Evolutionary conservation across 2,888 invertebrate species (phyloP), one percentile per base, ranked within the genome.

Genomic region (Amorpha juglandis): DNA sequence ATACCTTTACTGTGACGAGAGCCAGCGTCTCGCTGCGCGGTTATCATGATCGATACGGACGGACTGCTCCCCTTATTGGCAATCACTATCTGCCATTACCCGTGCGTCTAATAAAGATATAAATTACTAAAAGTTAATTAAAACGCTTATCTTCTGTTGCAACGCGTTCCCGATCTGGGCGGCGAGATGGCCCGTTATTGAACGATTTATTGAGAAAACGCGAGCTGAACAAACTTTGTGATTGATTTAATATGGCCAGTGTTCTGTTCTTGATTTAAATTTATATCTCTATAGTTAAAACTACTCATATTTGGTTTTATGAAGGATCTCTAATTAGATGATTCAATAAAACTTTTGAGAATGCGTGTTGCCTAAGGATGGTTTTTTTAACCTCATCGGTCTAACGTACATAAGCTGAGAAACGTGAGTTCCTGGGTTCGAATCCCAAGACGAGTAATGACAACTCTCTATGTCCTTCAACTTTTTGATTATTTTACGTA

Each of bases 41-140:
- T 73, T 84, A 87, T 89, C 89, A 82, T 83, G 88, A 89, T 89
- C 83, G 78, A 70, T 78, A 35, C 38, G 78, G 73, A 74, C 68
- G 70, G 71, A 71, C 73, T 73, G 71, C 74, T 75, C 75, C 76
- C 78, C 76, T 81, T 82, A 83, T 85, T 87, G 84, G 82, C 89
- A 88, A 91, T 90, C 90, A 86, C 82, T 85, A 74, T 76, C 78
- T 69, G 72, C 89, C 84, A 87, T 88, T 89, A 88, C 81, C 79
- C 74, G 71, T 70, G 80, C 83, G 78, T 86, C 83, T 89, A 90
- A 91, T 92, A 89, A 87, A 92, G 90, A 90, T 90, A 92, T 92
- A 91, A 91, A 90, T 91, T 88, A 89, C 86, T 82, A 88, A 90
- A 91, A 90, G 83, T 90, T 91, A 90, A 92, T 92, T 92, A 92